Percentiles rank a stretch among this genome's conserved stretches.
Conservation (phyloP, 2,797 vertebrate genomes). For the Microctenopoma lineatum region DNA sequence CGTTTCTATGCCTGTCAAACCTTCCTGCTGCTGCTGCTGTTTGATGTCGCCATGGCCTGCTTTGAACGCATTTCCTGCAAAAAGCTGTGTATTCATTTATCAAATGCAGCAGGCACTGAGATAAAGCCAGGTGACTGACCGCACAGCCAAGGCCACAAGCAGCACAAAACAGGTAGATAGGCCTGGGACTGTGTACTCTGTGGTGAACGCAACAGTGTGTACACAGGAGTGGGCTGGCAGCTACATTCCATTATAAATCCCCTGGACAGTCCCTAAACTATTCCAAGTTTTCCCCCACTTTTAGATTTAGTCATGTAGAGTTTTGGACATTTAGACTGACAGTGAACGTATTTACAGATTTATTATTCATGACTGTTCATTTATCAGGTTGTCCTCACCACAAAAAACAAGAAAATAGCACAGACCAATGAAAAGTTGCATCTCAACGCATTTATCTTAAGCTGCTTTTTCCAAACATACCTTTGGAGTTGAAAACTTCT, state of each 20-base stretch:
- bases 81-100: background rate
- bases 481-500: conserved; percentile 92
- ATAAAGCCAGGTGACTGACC: conserved; percentile 78
- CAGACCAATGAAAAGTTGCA: too few species aligned
- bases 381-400: background rate
- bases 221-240: conserved; percentile 57
- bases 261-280: conserved; percentile 1
- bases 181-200: conserved; percentile 55
- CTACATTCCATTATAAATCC: conserved; percentile 46
- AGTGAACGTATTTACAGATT: background rate
- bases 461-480: conserved; percentile 73
- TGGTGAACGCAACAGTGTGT: conserved; percentile 58
- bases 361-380: background rate
- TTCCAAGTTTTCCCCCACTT: background rate
- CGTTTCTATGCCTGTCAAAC: background rate
- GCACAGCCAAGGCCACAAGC: conserved; percentile 63
- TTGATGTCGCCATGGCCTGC: too few species aligned
- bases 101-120: conserved; percentile 18
- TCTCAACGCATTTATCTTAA: background rate
- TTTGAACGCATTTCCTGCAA: background rate
- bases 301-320: too few species aligned
- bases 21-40: background rate
- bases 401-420: background rate
- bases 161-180: conserved; percentile 58
- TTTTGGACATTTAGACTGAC: background rate